Percentiles rank a stretch among this genome's conserved stretches.
phyloP scores from a whole-genome alignment of 2,888 invertebrate species.

The Adelognathus sp. region DNA sequence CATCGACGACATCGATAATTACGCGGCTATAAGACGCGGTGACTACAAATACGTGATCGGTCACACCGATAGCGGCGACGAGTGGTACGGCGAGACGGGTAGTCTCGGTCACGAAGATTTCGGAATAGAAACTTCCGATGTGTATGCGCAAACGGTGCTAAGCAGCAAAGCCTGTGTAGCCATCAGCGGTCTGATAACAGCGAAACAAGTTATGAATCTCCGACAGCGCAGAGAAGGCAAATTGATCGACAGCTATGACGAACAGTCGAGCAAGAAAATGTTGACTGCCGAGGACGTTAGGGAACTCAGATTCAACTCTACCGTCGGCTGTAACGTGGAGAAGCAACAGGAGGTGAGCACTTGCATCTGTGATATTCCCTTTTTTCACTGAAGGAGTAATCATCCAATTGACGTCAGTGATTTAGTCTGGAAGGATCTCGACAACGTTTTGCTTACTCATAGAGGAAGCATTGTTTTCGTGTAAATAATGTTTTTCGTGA shows the following conservation, averaged over 20 bases:
- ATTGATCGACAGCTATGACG: constrained; percentile 25
- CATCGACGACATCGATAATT: constrained; percentile 83
- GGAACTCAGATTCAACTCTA: constrained; percentile 69
- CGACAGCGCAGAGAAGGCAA: constrained; percentile 71
- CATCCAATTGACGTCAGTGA: too few species aligned
- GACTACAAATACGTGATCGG: constrained; percentile 86
- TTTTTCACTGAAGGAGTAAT: not conserved
- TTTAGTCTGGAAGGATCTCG: too few species aligned
- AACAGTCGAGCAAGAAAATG: constrained; percentile 51
- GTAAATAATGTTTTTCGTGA: too few species aligned
- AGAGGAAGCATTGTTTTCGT: too few species aligned
- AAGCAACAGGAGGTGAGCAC: constrained; percentile 62
- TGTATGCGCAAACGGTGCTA: constrained; percentile 79
- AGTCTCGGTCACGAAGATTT: constrained; percentile 77
- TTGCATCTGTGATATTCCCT: not conserved
- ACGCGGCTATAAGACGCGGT: constrained; percentile 84
- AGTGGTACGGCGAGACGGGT: constrained; percentile 82
- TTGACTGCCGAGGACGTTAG: constrained; percentile 66
- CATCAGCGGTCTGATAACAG: constrained; percentile 81
- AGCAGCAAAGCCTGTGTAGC: constrained; percentile 81
- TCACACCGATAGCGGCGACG: constrained; percentile 77
- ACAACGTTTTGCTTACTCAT: too few species aligned
- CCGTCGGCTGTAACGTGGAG: constrained; percentile 68
- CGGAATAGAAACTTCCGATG: constrained; percentile 65
- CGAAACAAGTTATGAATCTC: constrained; percentile 78